Conservation (phyloP, 2,888 invertebrate genomes). For the Tethea ocularis region DNA sequence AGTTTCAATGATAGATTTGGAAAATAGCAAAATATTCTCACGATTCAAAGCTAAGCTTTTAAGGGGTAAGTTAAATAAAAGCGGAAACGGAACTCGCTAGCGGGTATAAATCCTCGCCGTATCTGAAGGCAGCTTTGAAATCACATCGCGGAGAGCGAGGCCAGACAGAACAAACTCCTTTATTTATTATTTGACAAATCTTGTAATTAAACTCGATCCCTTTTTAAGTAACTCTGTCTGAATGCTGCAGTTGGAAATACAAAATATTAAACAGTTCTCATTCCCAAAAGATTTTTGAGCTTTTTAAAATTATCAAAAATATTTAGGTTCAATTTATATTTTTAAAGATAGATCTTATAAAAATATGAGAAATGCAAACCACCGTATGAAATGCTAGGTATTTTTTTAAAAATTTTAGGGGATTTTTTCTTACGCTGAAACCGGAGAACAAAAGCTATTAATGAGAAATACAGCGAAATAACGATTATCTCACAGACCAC, state of each 20-base stretch:
- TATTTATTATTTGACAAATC: constrained; percentile 63
- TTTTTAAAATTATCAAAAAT: too few relatives aligned
- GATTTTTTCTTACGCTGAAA: not conserved
- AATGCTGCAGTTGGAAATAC: constrained; percentile 25
- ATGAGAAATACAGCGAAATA: not conserved
- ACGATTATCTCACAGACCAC: constrained; percentile 4
- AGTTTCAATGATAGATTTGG: constrained; percentile 8
- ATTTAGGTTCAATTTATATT: too few relatives aligned
- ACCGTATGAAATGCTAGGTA: too few relatives aligned
- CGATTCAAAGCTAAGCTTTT: constrained; percentile 31
- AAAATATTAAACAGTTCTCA: too few relatives aligned
- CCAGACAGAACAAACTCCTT: constrained; percentile 39
- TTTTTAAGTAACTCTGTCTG: constrained; percentile 42
- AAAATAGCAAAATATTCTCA: constrained; percentile 23
- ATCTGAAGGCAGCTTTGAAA: constrained; percentile 45
- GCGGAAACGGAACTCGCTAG: constrained; percentile 30
- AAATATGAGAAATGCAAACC: too few relatives aligned
- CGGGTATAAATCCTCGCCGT: constrained; percentile 43
- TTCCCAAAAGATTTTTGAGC: too few relatives aligned
- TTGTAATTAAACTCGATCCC: constrained; percentile 53
- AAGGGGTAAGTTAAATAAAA: constrained; percentile 45
- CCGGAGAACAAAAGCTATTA: not conserved
- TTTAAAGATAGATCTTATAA: too few relatives aligned
- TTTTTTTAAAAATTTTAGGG: too few relatives aligned
- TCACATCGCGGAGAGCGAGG: constrained; percentile 27